These are phyloP conservation scores for Centroberyx gerrardi DNA, from an alignment of 2,797 vertebrate species.

Conservation along the genomic window DNA sequence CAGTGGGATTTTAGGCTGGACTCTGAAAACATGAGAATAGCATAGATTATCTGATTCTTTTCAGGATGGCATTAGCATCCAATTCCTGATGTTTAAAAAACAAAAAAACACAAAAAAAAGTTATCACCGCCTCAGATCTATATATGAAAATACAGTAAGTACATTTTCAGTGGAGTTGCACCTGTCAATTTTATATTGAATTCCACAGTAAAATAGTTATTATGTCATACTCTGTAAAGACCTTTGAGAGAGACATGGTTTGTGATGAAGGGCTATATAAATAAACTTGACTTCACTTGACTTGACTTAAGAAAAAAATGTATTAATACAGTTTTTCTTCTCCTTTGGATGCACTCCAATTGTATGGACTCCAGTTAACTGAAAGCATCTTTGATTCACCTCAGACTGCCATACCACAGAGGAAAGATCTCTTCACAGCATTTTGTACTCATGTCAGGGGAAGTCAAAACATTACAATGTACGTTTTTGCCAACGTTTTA, in stretches of 20 bases:
- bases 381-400: neutral
- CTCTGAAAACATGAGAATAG: conserved; percentile 1
- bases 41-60: conserved; percentile 3
- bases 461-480: conserved; percentile 7
- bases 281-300: too few relatives aligned
- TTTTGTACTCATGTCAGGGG: neutral
- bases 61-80: neutral
- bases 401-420: neutral
- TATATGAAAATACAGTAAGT: conserved; percentile 10
- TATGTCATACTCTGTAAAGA: too few relatives aligned
- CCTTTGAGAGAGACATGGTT: too few relatives aligned
- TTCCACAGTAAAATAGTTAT: conserved; percentile 18
- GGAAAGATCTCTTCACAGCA: neutral
- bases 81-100: conserved; percentile 1
- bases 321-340: conserved; percentile 9
- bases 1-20: neutral
- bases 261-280: too few relatives aligned
- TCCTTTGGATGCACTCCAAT: conserved; percentile 14
- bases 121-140: neutral
- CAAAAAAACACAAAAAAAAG: conserved; percentile 9
- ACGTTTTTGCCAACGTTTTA: conserved; percentile 1
- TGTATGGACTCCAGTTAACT: neutral
- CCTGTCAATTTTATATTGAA: neutral
- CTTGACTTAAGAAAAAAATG: neutral
- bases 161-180: neutral